These are phyloP conservation scores for Macrotrachela quadricornifera DNA, from an alignment of 1,140 invertebrate genomes.

Conservation along the genomic window DNA sequence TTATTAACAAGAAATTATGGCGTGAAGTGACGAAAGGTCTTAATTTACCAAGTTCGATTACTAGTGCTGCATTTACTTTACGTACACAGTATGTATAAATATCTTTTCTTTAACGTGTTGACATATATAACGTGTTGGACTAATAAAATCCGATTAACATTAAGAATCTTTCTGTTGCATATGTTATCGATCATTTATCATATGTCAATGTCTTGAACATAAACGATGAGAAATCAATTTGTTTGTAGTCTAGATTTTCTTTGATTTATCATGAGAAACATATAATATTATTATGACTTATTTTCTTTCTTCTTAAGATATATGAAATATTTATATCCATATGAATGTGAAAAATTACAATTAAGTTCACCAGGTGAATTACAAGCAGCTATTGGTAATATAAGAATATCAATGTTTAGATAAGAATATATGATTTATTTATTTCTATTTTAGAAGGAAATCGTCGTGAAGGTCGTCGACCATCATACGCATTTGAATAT, in stretches of 20 bases:
- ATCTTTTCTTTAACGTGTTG: background rate
- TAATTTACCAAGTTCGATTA: constrained; percentile 89
- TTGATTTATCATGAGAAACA: too few relatives aligned
- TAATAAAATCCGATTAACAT: too few relatives aligned
- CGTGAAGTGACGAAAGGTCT: constrained; percentile 98
- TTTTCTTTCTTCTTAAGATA: constrained; percentile 48
- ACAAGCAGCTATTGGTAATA: constrained; percentile 63
- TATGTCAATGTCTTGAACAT: too few relatives aligned
- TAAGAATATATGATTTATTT: too few relatives aligned
- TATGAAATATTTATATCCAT: constrained; percentile 98
- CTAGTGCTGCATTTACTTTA: constrained; percentile 92
- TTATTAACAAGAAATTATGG: constrained; percentile 99
- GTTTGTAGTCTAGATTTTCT: too few relatives aligned
- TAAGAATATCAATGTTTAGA: too few relatives aligned
- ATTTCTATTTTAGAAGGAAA: constrained; percentile 48
- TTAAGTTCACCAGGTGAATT: constrained; percentile 73
- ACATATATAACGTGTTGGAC: too few relatives aligned
- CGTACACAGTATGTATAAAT: constrained; percentile 75
- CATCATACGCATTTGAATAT: constrained; percentile 57
- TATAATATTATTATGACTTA: background rate
- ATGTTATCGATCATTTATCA: too few relatives aligned
- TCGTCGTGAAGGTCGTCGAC: constrained; percentile 71
- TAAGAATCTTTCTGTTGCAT: too few relatives aligned
- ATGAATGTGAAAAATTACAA: constrained; percentile 84
- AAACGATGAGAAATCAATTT: too few relatives aligned